Percentiles rank a stretch among this genome's conserved stretches.
Evolutionary conservation across 2,113 vertebrate genomes (phyloP).

Genomic region (Athene cunicularia): DNA sequence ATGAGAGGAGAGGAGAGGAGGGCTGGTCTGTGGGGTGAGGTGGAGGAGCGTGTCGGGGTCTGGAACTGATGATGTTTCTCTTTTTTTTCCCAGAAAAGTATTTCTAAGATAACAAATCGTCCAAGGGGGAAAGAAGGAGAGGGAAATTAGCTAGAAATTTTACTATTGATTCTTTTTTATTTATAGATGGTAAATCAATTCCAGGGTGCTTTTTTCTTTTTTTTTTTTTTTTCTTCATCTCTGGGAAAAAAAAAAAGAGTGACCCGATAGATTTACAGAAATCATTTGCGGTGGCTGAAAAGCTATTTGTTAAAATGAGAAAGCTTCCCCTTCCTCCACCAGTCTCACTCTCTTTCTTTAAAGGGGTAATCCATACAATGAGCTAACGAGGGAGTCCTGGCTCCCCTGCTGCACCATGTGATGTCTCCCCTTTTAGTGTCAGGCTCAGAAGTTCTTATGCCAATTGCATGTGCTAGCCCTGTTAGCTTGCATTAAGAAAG

Average conservation of each 20-base stretch:
- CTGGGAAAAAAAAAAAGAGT: background rate
- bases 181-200: conserved; percentile 64
- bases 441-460: conserved; percentile 21
- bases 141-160: conserved; percentile 58
- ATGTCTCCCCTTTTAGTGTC: conserved; percentile 24
- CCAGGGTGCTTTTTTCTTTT: background rate
- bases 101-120: conserved; percentile 50
- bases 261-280: conserved; percentile 13
- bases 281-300: background rate
- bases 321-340: background rate
- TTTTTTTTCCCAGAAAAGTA: conserved; percentile 39
- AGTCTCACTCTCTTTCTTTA: background rate
- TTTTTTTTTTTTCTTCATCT: background rate
- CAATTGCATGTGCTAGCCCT: conserved; percentile 44
- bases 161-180: conserved; percentile 58
- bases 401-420: background rate
- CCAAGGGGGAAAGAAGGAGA: background rate
- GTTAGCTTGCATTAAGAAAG: conserved; percentile 44
- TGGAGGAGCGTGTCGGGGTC: background rate
- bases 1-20: background rate
- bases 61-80: conserved; percentile 8
- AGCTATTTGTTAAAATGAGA: conserved; percentile 36
- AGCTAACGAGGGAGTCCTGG: conserved; percentile 38
- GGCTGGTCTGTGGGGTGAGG: background rate
- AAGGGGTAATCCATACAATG: conserved; percentile 23